Evolutionary conservation across 2,888 invertebrate genomes (phyloP), one percentile per base, ranked within the genome.

Genomic region (Bombylius discolor): DNA sequence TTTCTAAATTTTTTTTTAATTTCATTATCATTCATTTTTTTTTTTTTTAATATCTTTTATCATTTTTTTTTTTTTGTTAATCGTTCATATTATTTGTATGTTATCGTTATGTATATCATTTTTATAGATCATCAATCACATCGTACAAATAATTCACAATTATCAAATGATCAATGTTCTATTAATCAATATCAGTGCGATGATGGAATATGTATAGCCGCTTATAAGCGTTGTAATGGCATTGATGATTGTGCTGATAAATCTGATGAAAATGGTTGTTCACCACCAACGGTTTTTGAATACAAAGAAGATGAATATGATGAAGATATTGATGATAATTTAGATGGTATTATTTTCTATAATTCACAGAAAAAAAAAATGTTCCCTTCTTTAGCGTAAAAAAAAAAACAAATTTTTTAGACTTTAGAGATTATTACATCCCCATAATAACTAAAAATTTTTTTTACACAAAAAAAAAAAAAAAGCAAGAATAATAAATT

Each of bases 211-310:
- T 85, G 85, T 74, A 80, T 85, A 60, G 77, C 76, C 63, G 76
- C 76, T 62, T 71, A 71, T 57, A 80, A 79, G 65, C 75, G 75
- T 56, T 86, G 86, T 70, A 79, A 87, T 66, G 72, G 73, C 54
- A 66, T 68, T 47, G 59, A 61, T 13, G 80, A 82, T 64, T 82
- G 81, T 67, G 72, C 76, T 56, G 78, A 78, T 59, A 78, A 78
- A 13, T 82, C 82, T 62, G 85, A 85, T 65, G 85, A 85, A 66
- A 70, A 71, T 14, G 75, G 76, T 63, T 85, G 84, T 62, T 65
- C 66, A 67, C 71, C 69, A 68, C 68, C 49, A 47, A 51, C 68
- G 58, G 39, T 11, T 11, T 42, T 11, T 42, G 39, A 42, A 42
- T 42, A 42, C 11, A 36, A 36, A 36, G 34, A 65, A 67, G 71